These are phyloP conservation scores for Vulpes vulpes DNA, from an alignment of 2,113 vertebrate genomes.

Conservation along the genomic window DNA sequence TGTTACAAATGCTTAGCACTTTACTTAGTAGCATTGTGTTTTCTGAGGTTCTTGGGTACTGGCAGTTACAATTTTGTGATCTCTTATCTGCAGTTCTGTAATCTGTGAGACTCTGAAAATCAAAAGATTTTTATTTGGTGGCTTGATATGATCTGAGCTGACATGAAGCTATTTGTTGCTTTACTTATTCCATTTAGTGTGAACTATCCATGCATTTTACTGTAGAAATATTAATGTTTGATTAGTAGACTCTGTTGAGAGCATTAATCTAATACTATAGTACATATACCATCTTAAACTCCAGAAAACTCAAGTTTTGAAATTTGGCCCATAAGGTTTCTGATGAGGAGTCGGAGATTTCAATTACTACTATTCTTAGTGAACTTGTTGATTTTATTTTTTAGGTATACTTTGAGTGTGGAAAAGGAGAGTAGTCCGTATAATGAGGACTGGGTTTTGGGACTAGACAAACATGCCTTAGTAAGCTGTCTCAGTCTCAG, in stretches of 20 bases:
- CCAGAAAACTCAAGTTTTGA: slow-evolving; percentile 49
- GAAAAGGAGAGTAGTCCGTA: not conserved
- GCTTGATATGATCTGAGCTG: not conserved
- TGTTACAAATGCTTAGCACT: not conserved
- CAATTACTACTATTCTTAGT: not conserved
- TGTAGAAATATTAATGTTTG: slow-evolving; percentile 41
- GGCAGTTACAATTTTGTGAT: not conserved
- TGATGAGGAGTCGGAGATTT: not conserved
- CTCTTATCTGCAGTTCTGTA: not conserved
- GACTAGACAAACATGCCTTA: not conserved
- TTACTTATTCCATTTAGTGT: slow-evolving; percentile 21
- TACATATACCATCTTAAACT: not conserved
- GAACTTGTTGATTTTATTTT: slow-evolving; percentile 40
- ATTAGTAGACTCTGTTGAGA: slow-evolving; percentile 1
- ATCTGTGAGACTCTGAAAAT: slow-evolving; percentile 29
- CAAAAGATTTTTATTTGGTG: slow-evolving; percentile 24
- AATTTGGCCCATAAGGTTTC: slow-evolving; percentile 2
- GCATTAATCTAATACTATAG: not conserved
- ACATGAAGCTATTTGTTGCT: slow-evolving; percentile 24
- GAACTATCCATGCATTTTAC: slow-evolving; percentile 1
- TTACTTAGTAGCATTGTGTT: not conserved
- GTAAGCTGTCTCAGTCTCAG: not conserved
- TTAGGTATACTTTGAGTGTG: not conserved
- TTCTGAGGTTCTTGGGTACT: slow-evolving; percentile 1
- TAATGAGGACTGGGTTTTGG: slow-evolving; percentile 2